Evolutionary conservation across 2,113 vertebrate genomes (phyloP).

Genomic region (Hippocampus barbouri): DNA sequence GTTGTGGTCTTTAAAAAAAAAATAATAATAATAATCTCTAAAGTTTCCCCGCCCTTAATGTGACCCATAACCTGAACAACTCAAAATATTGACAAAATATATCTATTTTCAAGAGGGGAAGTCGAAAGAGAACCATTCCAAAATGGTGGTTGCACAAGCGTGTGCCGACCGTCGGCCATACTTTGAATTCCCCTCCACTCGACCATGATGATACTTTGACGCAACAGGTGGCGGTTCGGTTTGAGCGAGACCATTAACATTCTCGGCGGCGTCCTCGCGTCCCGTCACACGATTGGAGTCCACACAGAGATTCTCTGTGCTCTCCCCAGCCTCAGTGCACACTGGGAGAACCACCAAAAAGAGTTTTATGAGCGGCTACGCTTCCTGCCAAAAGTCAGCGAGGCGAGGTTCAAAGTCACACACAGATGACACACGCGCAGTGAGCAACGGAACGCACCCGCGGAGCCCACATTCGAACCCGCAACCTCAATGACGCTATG

Average conservation of each 20-base stretch:
- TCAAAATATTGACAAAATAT: too few species aligned
- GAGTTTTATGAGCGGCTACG: neutral
- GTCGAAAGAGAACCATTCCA: too few species aligned
- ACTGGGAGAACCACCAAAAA: neutral
- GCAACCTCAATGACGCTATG: too few species aligned
- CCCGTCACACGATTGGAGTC: neutral
- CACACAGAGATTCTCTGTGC: constrained; percentile 5
- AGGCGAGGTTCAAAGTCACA: neutral
- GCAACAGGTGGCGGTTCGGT: neutral
- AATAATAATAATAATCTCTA: too few species aligned
- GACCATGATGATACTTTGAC: neutral
- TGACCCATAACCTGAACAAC: too few species aligned
- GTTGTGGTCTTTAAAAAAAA: too few species aligned
- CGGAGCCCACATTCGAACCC: neutral
- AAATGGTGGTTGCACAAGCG: too few species aligned
- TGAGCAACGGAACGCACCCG: neutral
- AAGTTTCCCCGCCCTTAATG: too few species aligned
- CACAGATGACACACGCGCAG: neutral
- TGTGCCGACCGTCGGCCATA: neutral
- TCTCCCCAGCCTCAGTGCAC: neutral
- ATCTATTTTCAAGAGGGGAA: too few species aligned
- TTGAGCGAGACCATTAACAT: neutral
- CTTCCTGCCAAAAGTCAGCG: neutral
- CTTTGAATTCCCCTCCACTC: neutral
- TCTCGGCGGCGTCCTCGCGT: neutral